phyloP scores from a whole-genome alignment of 37 sponge, comb jelly and placozoan genomes.

The Diacarnus erythraeanus region DNA sequence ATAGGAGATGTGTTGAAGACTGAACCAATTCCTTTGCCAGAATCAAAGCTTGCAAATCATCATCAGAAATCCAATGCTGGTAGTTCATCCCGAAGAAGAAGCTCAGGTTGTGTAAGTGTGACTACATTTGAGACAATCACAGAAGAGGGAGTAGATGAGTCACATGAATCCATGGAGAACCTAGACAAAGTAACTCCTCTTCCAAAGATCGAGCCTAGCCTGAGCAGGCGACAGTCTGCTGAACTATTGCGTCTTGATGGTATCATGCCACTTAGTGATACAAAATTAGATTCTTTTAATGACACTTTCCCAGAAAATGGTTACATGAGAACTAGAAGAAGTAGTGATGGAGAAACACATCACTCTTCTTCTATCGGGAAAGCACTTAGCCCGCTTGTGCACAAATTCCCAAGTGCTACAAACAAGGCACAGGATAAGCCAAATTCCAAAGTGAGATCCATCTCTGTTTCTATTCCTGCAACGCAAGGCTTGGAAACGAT shows the following conservation, averaged over 20 bases:
- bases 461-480: background rate
- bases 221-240: conserved; percentile 1
- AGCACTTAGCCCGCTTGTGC: background rate
- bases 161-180: background rate
- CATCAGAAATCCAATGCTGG: background rate
- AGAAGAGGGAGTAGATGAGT: conserved; percentile 11
- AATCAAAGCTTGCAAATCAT: background rate
- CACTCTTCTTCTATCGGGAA: background rate
- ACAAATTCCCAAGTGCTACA: too few relatives aligned
- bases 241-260: conserved; percentile 35
- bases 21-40: background rate
- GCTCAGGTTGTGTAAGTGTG: background rate
- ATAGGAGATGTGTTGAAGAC: background rate
- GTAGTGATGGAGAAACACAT: background rate
- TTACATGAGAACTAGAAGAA: background rate
- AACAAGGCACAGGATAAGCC: background rate
- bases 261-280: background rate
- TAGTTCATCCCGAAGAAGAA: background rate
- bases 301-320: background rate
- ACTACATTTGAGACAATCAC: conserved; percentile 16
- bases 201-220: conserved; percentile 4
- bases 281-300: background rate
- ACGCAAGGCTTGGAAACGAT: background rate
- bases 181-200: conserved; percentile 20
- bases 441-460: background rate